These are phyloP conservation scores for Sarcophilus harrisii DNA, from an alignment of 2,797 vertebrate species.

Conservation along the genomic window DNA sequence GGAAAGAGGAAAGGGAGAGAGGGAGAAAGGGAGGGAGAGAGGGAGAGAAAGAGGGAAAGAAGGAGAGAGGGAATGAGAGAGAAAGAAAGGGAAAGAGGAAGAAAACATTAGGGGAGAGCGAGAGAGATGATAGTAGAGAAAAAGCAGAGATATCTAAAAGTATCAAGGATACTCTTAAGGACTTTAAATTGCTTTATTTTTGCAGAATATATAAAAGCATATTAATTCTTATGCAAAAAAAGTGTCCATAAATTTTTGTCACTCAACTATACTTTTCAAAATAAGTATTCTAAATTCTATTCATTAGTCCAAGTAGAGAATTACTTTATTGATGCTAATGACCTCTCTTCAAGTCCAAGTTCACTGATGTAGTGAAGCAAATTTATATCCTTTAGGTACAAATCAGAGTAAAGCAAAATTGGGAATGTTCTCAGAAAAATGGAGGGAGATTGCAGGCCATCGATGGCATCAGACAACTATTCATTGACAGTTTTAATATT, in stretches of 20 bases:
- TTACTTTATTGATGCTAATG: background rate
- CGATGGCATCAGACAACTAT: background rate
- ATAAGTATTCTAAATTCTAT: background rate
- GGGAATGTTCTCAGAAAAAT: background rate
- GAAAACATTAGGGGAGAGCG: background rate
- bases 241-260: conserved; percentile 45
- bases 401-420: background rate
- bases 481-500: background rate
- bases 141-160: conserved; percentile 19
- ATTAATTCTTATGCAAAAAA: conserved; percentile 22
- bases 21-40: too few species aligned
- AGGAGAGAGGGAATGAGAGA: background rate
- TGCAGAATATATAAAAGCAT: conserved; percentile 14
- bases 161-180: conserved; percentile 34
- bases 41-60: too few species aligned
- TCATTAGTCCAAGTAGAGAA: background rate
- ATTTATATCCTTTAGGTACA: background rate
- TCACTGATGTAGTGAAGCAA: background rate
- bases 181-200: conserved; percentile 10
- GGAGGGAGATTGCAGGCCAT: background rate
- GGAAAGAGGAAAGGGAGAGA: too few species aligned
- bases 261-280: background rate
- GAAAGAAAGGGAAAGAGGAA: too few species aligned
- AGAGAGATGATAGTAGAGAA: background rate
- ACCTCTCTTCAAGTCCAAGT: background rate